phyloP scores from a whole-genome alignment of 2,888 invertebrate genomes.

The Lasioglossum malachurum region DNA sequence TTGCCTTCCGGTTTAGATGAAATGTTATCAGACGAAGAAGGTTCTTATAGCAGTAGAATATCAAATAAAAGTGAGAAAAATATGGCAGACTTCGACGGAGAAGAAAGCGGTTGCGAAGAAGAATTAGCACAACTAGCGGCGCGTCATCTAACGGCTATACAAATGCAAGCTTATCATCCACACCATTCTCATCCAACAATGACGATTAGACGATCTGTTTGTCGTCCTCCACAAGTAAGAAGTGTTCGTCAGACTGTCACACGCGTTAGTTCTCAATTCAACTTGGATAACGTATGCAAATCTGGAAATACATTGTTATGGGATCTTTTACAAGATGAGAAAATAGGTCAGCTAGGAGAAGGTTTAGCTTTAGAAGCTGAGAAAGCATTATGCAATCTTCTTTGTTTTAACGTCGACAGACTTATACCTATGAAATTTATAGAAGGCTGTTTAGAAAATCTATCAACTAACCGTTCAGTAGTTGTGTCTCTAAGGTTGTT shows the following conservation, averaged over 20 bases:
- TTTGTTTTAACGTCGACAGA: constrained; percentile 96
- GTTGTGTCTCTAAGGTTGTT: constrained; percentile 94
- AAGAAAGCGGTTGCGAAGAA: constrained; percentile 95
- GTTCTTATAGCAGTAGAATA: constrained; percentile 97
- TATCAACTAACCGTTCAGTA: constrained; percentile 95
- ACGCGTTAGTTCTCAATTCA: constrained; percentile 84
- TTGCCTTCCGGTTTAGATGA: constrained; percentile 81
- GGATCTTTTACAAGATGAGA: constrained; percentile 97
- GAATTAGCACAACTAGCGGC: constrained; percentile 92
- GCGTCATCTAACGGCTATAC: constrained; percentile 84
- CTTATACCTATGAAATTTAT: constrained; percentile 97
- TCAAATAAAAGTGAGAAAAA: constrained; percentile 97
- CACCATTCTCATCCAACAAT: constrained; percentile 80
- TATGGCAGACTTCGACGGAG: constrained; percentile 97
- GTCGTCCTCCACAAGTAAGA: constrained; percentile 77
- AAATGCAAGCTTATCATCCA: constrained; percentile 84
- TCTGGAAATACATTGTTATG: constrained; percentile 97
- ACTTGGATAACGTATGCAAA: constrained; percentile 92
- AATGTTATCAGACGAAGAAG: constrained; percentile 85
- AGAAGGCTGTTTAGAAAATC: constrained; percentile 96
- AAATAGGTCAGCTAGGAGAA: constrained; percentile 94
- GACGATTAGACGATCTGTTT: constrained; percentile 78
- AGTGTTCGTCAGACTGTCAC: constrained; percentile 72
- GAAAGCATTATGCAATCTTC: constrained; percentile 94
- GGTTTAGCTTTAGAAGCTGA: constrained; percentile 97